Percentiles rank a stretch among this genome's conserved stretches.
Evolutionary conservation across 2,797 vertebrate species (phyloP).

Genomic region (Platyrinchus mystaceus): DNA sequence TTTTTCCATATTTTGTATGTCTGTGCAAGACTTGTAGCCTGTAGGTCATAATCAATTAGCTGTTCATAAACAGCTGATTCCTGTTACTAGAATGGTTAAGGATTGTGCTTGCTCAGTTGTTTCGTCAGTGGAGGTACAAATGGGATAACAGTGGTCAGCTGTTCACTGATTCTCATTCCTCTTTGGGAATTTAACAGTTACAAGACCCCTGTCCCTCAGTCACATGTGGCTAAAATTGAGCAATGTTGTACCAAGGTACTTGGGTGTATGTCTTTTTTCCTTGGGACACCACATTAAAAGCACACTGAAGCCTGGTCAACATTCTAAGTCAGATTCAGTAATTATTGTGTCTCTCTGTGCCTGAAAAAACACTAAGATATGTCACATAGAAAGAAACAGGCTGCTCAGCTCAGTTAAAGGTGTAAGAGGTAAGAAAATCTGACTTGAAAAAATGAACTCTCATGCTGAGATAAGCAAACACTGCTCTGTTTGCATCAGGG

Average conservation of each 20-base stretch:
- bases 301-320: not conserved
- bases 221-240: not conserved
- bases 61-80: not conserved
- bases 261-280: rapidly evolving
- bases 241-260: not conserved
- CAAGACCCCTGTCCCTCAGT: not conserved
- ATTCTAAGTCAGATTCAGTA: not conserved
- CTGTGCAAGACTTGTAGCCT: not conserved
- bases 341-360: not conserved
- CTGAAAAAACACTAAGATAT: not conserved
- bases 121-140: not conserved
- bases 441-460: not conserved
- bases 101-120: not conserved
- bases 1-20: not conserved
- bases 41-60: not conserved
- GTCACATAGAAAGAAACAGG: not conserved
- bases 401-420: not conserved
- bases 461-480: not conserved
- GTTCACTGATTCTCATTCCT: not conserved
- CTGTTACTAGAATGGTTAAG: not conserved
- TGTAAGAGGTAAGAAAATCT: not conserved
- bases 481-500: not conserved
- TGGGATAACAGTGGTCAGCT: not conserved
- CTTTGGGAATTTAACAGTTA: not conserved
- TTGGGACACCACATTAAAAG: not conserved